A percentile compares a stretch with the other conserved stretches of the same genome.
phyloP scores from a whole-genome alignment of 1,140 invertebrate genomes.

The Calephelis virginiensis region DNA sequence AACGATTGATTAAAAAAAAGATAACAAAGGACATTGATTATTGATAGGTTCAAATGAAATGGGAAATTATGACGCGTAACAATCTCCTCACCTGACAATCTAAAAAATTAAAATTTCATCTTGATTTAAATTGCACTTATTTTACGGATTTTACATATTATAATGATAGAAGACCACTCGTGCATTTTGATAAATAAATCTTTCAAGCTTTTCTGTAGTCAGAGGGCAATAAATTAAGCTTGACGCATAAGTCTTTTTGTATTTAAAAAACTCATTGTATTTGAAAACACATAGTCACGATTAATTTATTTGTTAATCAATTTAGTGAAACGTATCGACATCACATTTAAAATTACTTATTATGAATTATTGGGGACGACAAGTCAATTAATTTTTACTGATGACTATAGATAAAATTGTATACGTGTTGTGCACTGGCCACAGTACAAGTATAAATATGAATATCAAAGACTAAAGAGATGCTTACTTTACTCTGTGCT shows the following conservation, averaged over 20 bases:
- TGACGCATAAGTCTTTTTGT: not conserved
- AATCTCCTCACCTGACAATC: slow-evolving; percentile 12
- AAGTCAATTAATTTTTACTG: slow-evolving; percentile 2
- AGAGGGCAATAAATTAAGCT: slow-evolving; percentile 12
- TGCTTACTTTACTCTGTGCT: no score
- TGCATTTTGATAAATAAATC: slow-evolving; percentile 6
- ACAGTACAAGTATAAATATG: slow-evolving; percentile 26
- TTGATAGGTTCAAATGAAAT: slow-evolving; percentile 4
- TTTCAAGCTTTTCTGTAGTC: slow-evolving; percentile 1
- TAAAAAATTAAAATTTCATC: slow-evolving; percentile 5
- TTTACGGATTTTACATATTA: not conserved
- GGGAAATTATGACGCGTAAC: slow-evolving; percentile 5
- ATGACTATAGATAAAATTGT: slow-evolving; percentile 33
- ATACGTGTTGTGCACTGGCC: slow-evolving; percentile 37
- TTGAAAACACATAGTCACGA: not conserved
- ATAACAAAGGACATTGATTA: slow-evolving; percentile 21
- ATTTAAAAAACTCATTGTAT: slow-evolving; percentile 4
- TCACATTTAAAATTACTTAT: not conserved
- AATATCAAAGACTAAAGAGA: no score
- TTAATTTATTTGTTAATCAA: not conserved
- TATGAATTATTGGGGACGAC: not conserved
- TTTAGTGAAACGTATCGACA: not conserved
- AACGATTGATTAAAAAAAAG: slow-evolving; percentile 25
- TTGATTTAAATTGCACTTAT: not conserved
- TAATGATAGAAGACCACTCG: not conserved